phyloP scores from a whole-genome alignment of 2,888 invertebrate species.

The Leucoptera coffeella region DNA sequence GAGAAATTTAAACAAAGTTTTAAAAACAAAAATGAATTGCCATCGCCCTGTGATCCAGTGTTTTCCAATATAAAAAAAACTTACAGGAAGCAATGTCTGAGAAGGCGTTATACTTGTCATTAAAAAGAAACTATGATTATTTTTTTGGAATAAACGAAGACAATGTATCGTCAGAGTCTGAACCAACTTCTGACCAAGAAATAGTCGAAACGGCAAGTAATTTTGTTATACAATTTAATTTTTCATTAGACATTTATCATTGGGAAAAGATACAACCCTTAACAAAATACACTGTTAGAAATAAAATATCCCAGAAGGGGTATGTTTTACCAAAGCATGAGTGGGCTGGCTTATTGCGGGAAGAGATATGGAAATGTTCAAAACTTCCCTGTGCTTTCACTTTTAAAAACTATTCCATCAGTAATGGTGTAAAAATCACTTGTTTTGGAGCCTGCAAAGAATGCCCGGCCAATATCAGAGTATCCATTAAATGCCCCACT shows the following conservation, averaged over 20 bases:
- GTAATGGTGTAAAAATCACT: neutral
- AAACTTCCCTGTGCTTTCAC: neutral
- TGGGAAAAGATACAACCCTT: too few species aligned
- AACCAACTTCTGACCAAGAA: neutral
- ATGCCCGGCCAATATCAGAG: too few species aligned
- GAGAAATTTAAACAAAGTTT: neutral
- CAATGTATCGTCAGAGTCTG: neutral
- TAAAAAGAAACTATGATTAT: neutral
- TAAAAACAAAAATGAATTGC: neutral
- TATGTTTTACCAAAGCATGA: neutral
- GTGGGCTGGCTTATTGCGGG: neutral
- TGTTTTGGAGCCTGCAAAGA: too few species aligned
- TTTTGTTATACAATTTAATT: neutral
- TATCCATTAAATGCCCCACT: neutral
- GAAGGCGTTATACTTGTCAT: neutral
- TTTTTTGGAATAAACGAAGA: neutral
- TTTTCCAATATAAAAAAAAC: too few species aligned
- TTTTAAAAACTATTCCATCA: constrained; percentile 1
- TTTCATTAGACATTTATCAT: neutral
- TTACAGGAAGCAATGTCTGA: too few species aligned
- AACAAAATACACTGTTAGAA: too few species aligned
- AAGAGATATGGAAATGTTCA: neutral
- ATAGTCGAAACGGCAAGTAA: neutral
- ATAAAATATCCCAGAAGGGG: neutral
- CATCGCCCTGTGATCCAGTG: neutral